Evolutionary conservation across 2,797 vertebrate genomes (phyloP).

Genomic region (Capromys pilorides): DNA sequence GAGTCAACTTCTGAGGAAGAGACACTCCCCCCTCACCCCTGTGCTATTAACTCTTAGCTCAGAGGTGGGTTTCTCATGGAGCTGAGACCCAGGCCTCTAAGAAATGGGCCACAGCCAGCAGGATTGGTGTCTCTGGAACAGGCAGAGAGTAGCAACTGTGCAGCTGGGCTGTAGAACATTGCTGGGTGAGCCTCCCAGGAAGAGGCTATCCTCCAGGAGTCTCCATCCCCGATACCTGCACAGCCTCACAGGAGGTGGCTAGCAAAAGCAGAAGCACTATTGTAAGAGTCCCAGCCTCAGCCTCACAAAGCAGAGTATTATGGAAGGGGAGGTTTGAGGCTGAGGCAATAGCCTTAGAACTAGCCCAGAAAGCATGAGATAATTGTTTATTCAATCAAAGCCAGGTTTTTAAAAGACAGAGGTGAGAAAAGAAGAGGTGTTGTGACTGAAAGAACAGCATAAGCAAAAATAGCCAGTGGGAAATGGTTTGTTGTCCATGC

Average conservation of each 20-base stretch:
- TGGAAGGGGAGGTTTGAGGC: neutral
- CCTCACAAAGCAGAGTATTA: neutral
- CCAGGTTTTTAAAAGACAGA: neutral
- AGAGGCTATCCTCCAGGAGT: neutral
- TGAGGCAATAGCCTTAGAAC: neutral
- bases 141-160: neutral
- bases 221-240: neutral
- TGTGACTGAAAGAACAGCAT: neutral
- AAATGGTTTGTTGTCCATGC: neutral
- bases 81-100: neutral
- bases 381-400: neutral
- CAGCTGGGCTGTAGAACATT: too few species aligned
- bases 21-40: fast-evolving
- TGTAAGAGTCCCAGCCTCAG: neutral
- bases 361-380: neutral
- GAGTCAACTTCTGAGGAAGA: neutral
- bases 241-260: neutral
- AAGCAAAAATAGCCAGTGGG: neutral
- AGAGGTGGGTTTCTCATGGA: neutral
- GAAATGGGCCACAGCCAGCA: neutral
- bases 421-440: neutral
- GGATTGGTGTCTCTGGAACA: neutral
- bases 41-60: neutral
- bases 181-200: neutral
- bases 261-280: neutral